Evolutionary conservation across 2,888 invertebrate species (phyloP), one percentile per base, ranked within the genome.

Genomic region (Diogma glabrata): DNA sequence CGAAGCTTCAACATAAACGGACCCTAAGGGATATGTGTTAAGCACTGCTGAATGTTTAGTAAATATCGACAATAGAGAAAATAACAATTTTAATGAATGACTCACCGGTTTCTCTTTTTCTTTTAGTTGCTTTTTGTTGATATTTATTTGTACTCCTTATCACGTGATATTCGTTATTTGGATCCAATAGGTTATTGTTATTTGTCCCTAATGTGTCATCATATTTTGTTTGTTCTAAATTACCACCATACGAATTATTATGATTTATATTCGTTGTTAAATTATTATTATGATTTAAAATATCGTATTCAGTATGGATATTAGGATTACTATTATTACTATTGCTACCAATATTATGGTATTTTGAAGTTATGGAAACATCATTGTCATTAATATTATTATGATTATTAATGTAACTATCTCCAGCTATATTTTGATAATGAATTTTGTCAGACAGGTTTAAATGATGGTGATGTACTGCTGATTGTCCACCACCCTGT

Each of bases 81-180:
- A n/a, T n/a, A n/a, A n/a, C n/a, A n/a, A n/a, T n/a, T n/a, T n/a
- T n/a, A n/a, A n/a, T n/a, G n/a, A n/a, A n/a, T n/a, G n/a, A n/a
- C 48, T 33, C 48, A 61, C 61, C 61, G 59, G 60, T 60, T 55
- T 61, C 61, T 54, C 61, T 56, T 54, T 60, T 61, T 46, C 61
- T 56, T 54, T 61, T 61, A 50, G 50, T 56, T 24, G 59, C 57
- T 30, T 59, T 59, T 19, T 59, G 57, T 55, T 58, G 59, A 51
- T 57, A 58, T 54, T 58, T 59, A 47, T 56, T 56, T 16, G 57
- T 59, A 50, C 53, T 57, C 47, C 54, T 48, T 36, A 57, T 57
- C 12, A 57, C 57, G 49, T 57, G 57, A 52, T 55, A 57, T 47
- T 57, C 57, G 48, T 54, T 57, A 48, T 47, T 53, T 43, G 33